Evolutionary conservation across 2,888 invertebrate species (phyloP), one percentile per base, ranked within the genome.

Genomic region (Caprella mutica): DNA sequence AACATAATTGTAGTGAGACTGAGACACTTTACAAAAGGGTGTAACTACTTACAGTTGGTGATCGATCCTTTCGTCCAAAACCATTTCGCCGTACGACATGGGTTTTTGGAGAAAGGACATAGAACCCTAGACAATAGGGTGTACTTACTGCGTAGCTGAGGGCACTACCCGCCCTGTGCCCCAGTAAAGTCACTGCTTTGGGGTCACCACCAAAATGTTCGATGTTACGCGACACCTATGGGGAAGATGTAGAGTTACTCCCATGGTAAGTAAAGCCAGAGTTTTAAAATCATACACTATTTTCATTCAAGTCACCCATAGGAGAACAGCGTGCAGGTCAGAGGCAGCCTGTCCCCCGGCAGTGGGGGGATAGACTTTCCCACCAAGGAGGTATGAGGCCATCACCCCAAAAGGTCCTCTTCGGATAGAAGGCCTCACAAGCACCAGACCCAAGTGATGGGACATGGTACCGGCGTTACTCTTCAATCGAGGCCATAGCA

Each of bases 261-360:
- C n/a, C n/a, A n/a, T n/a, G n/a, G n/a, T n/a, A n/a, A n/a, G n/a
- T n/a, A n/a, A n/a, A n/a, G n/a, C n/a, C n/a, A n/a, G n/a, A n/a
- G n/a, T n/a, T n/a, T n/a, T n/a, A n/a, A n/a, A n/a, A n/a, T n/a
- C n/a, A n/a, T n/a, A n/a, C n/a, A n/a, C n/a, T n/a, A n/a, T n/a
- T n/a, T n/a, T n/a, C n/a, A n/a, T n/a, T n/a, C n/a, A n/a, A 60
- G 85, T 78, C 2, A 90, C 80, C 90, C 90, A 91, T 58, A 81
- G 77, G 19, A 91, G 74, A 0, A 81, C 86, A 0, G 79, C 80
- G 14, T 88, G 70, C 58, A 90, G 80, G 70, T 91, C 91, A 1
- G 85, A 84, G 1, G 90, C 77, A 0, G 83, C 91, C 69, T 89
- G 90, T 72, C 91, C 91, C 29, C 90, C 90, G 0, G 88, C 86